phyloP scores from a whole-genome alignment of 2,888 invertebrate species.

The Zygaena filipendulae region DNA sequence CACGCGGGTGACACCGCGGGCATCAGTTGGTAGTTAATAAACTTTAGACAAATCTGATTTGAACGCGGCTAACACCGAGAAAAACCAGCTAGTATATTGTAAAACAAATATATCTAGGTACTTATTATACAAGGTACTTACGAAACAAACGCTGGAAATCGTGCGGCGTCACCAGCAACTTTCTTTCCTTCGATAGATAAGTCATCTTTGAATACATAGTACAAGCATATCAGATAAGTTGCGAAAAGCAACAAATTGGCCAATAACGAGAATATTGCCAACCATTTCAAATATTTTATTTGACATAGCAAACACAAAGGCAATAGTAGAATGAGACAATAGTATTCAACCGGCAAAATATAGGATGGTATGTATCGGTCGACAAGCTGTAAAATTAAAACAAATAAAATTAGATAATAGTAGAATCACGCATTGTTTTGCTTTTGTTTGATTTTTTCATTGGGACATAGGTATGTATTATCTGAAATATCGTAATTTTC shows the following conservation, averaged over 20 bases:
- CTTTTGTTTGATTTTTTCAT: no score
- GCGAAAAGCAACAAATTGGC: conserved; percentile 86
- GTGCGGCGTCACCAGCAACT: conserved; percentile 60
- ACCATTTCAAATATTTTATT: conserved; percentile 79
- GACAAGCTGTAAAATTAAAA: conserved; percentile 39
- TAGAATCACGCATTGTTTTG: not conserved
- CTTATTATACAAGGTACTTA: conserved; percentile 42
- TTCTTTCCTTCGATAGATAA: conserved; percentile 57
- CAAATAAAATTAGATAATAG: conserved; percentile 1
- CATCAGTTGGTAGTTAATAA: no score
- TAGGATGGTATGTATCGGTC: conserved; percentile 41
- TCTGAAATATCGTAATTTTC: no score
- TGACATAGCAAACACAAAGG: conserved; percentile 50
- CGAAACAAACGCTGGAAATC: conserved; percentile 87
- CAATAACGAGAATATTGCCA: conserved; percentile 89
- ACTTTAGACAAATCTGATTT: no score
- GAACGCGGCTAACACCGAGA: no score
- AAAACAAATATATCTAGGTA: no score
- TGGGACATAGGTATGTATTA: no score
- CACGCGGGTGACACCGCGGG: no score
- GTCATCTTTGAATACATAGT: conserved; percentile 77
- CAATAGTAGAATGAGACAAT: conserved; percentile 43
- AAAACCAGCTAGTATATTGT: no score
- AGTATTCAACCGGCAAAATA: conserved; percentile 44
- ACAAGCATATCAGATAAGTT: conserved; percentile 86